Base-by-base conservation (phyloP, 1,140 invertebrate species). In the Calycopis cecrops region DNA sequence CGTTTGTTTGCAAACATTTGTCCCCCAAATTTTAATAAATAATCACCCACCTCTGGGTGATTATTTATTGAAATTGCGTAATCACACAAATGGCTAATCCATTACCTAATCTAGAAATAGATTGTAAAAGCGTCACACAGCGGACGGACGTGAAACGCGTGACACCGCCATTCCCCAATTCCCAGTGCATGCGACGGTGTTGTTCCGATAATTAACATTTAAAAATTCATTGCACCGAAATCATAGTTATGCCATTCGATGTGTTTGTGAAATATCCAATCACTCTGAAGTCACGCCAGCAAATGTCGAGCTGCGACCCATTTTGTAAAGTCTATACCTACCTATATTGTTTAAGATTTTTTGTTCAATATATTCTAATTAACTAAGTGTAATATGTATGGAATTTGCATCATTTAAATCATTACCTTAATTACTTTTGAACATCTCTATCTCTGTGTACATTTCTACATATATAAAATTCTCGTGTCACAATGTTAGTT, bases 81-180 rank as follows among this genome's bases (percentile, higher is more conserved):
- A 85, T 85, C 81, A 83, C 71, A 81, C 76, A 81, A 85, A 85
- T 81, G 78, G 76, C 62, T 83, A 83, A 85, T 83, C 79, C 79
- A 85, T 85, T 71, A 64, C 71, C 67, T 61, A 48, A 50, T 17
- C 50, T 60, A 55, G 60, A 72, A 72, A 73, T 78, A 75, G 75
- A 78, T 67, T 63, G 62, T 60, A 67, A 73, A 79, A 64, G 63
- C 65, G 71, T 73, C 73, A 64, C 55, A 51, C 21, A 52, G 34
- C 21, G 40, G 52, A 57, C 69, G 62, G 67, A 67, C 57, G 52
- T 54, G 54, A 59, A 62, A 63, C 48, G 56, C 42, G 58, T 42
- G 53, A 55, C 34, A 48, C 18, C 37, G 40, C 47, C 60, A 57
- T 55, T 51, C 53, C 40, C 51, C 12, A 42, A 54, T 44, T 62